These are phyloP conservation scores for Antennarius striatus DNA, from an alignment of 2,113 vertebrate species.

Conservation along the genomic window DNA sequence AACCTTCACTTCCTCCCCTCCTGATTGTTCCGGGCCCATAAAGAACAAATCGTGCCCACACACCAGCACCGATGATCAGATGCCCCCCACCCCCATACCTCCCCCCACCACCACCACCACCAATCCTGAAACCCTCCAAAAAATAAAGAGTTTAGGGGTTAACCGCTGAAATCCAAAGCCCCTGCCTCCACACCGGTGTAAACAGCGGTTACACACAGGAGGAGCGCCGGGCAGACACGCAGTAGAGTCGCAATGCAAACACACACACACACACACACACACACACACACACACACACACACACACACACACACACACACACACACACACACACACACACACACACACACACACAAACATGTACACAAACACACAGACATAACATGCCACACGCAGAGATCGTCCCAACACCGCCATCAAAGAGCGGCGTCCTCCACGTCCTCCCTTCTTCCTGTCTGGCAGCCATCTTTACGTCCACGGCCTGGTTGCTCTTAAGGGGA, in stretches of 20 bases:
- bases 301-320: constrained; percentile 42
- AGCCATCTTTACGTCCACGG: constrained; percentile 54
- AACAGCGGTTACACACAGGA: constrained; percentile 69
- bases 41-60: constrained; percentile 65
- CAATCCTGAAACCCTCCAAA: constrained; percentile 19
- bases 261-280: constrained; percentile 37
- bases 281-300: constrained; percentile 37
- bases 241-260: constrained; percentile 42
- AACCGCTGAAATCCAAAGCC: constrained; percentile 64
- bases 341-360: constrained; percentile 6
- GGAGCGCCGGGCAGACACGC: constrained; percentile 64
- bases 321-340: neutral
- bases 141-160: constrained; percentile 61
- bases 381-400: constrained; percentile 59
- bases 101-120: constrained; percentile 11
- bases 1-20: constrained; percentile 60
- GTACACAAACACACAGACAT: constrained; percentile 6
- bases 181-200: constrained; percentile 18
- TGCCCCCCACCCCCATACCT: constrained; percentile 30
- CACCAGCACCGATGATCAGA: constrained; percentile 31
- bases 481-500: constrained; percentile 62
- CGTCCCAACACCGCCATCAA: constrained; percentile 44
- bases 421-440: constrained; percentile 36
- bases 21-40: constrained; percentile 60
- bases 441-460: constrained; percentile 46